Conservation (phyloP, 2,113 vertebrate species). For the Mionectes macconnelli region DNA sequence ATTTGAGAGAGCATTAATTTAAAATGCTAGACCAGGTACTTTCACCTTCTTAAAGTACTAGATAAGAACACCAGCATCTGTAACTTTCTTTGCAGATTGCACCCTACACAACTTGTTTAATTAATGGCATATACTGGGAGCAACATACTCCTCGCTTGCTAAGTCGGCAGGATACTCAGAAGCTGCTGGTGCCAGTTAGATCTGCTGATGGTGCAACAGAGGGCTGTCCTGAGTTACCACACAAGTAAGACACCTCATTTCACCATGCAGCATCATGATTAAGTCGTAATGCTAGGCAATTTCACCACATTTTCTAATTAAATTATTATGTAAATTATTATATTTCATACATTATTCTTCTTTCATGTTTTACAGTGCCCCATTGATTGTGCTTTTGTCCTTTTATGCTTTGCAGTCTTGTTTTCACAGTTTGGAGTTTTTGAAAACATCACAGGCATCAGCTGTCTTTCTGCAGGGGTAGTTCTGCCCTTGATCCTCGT, state of each 20-base stretch:
- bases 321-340: not conserved
- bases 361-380: not conserved
- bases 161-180: constrained; percentile 83
- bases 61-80: not conserved
- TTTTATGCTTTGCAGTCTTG: not conserved
- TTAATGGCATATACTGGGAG: constrained; percentile 99
- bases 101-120: constrained; percentile 92
- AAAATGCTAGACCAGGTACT: not conserved
- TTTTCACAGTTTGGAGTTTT: not conserved
- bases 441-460: not conserved
- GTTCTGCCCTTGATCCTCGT: not conserved
- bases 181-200: constrained; percentile 79
- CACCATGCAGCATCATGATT: not conserved
- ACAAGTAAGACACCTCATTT: constrained; percentile 79
- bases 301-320: not conserved
- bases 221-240: constrained; percentile 86
- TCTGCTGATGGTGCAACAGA: constrained; percentile 36
- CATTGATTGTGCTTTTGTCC: not conserved
- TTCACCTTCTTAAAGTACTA: not conserved
- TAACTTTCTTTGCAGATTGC: constrained; percentile 83
- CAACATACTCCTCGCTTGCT: constrained; percentile 89
- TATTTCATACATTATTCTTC: not conserved
- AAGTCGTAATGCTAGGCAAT: not conserved
- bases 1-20: not conserved
- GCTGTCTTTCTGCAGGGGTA: not conserved